Conservation (phyloP, 2,888 invertebrate genomes). For the Hydropsyche betteni region DNA sequence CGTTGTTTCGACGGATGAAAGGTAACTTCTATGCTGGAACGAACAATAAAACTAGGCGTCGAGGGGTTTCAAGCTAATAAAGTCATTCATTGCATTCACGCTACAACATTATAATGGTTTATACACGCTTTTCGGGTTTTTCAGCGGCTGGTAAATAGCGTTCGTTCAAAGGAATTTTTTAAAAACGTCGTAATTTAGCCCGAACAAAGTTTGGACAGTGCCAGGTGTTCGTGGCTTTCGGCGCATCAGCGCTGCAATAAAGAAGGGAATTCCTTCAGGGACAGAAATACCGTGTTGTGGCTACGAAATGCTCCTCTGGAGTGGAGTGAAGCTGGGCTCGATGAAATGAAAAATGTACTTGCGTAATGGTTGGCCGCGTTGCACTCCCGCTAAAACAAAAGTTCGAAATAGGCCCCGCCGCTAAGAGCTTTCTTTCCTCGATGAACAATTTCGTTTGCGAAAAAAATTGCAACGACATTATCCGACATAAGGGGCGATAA, state of each 20-base stretch:
- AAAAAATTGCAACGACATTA: background rate
- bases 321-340: background rate
- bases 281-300: background rate
- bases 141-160: too few species aligned
- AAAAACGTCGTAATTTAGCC: slow-evolving; percentile 11
- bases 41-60: too few species aligned
- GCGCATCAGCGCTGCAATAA: slow-evolving; percentile 39
- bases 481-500: background rate
- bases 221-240: slow-evolving; percentile 36
- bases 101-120: too few species aligned
- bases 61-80: too few species aligned
- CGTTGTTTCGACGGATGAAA: too few species aligned
- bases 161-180: too few species aligned
- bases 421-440: slow-evolving; percentile 10
- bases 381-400: slow-evolving; percentile 24
- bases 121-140: too few species aligned
- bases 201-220: slow-evolving; percentile 33
- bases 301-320: slow-evolving; percentile 14
- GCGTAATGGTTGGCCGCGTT: slow-evolving; percentile 12
- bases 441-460: background rate
- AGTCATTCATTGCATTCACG: too few species aligned
- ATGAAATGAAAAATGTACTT: slow-evolving; percentile 31
- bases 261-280: slow-evolving; percentile 36
- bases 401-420: slow-evolving; percentile 4
- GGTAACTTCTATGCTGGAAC: too few species aligned